A percentile compares a stretch with the other conserved stretches of the same genome.
These are phyloP conservation scores for Drosophila eugracilis DNA, from an alignment of 1,140 invertebrate genomes.

Conservation along the genomic window DNA sequence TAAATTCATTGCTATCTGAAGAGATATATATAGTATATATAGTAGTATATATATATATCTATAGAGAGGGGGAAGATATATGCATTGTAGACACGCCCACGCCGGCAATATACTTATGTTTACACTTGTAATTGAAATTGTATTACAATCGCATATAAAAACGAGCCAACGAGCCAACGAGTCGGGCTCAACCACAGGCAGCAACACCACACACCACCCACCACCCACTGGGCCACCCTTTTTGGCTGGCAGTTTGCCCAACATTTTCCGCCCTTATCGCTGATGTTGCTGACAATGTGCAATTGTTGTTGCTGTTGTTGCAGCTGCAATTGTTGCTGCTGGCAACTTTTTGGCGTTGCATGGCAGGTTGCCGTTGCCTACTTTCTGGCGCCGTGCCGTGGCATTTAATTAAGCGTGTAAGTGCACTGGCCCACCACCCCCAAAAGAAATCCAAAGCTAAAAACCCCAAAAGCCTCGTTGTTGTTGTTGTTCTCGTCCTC, in stretches of 20 bases:
- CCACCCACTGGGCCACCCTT: conserved; percentile 10
- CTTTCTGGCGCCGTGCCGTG: conserved; percentile 55
- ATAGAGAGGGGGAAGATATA: too few relatives aligned
- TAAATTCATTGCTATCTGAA: conserved; percentile 42
- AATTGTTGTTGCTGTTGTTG: conserved; percentile 42
- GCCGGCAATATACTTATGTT: conserved; percentile 75
- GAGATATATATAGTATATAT: background rate
- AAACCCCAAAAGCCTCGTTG: background rate
- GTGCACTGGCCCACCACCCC: conserved; percentile 42
- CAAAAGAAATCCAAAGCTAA: background rate
- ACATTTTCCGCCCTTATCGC: conserved; percentile 65
- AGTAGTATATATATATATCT: background rate
- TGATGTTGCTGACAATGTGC: conserved; percentile 76
- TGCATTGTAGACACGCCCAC: conserved; percentile 39
- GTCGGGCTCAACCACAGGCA: conserved; percentile 10
- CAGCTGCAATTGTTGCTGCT: too few relatives aligned
- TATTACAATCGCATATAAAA: conserved; percentile 76
- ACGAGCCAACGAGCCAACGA: conserved; percentile 26
- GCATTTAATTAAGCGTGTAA: conserved; percentile 82
- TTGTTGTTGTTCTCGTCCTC: background rate
- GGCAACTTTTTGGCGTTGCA: conserved; percentile 50
- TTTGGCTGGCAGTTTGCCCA: conserved; percentile 67
- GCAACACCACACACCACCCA: conserved; percentile 5
- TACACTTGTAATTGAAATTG: conserved; percentile 82
- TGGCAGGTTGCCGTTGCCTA: conserved; percentile 44